Evolutionary conservation across 2,888 invertebrate species (phyloP).

Genomic region (Lochmaea crataegi): DNA sequence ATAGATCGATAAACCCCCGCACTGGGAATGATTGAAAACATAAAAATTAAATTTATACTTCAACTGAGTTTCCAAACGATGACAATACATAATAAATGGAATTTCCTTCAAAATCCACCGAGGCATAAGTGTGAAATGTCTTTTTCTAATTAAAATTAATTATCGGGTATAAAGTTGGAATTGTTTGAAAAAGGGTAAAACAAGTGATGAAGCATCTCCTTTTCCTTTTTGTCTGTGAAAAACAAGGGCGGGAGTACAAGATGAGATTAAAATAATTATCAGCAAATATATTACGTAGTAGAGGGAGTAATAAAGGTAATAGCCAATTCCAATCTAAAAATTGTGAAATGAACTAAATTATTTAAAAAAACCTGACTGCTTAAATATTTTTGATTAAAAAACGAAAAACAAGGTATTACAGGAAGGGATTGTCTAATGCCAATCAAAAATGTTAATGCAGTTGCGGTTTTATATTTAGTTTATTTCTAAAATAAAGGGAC

Average conservation of each 20-base stretch:
- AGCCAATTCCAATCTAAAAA: no score
- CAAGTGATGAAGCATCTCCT: conserved; percentile 16
- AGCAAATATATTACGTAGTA: not conserved
- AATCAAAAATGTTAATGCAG: no score
- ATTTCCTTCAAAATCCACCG: conserved; percentile 32
- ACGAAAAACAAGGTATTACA: no score
- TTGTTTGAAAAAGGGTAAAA: conserved; percentile 25
- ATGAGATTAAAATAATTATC: not conserved
- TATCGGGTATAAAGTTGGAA: conserved; percentile 31
- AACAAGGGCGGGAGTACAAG: not conserved
- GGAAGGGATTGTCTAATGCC: no score
- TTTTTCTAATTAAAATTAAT: conserved; percentile 40
- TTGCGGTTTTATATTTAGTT: no score
- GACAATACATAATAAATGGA: conserved; percentile 36
- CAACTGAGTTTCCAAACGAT: conserved; percentile 17
- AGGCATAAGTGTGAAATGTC: conserved; percentile 35
- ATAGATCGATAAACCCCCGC: not conserved
- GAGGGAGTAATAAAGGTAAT: no score
- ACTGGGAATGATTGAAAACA: no score
- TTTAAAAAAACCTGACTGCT: no score
- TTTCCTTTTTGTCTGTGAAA: not conserved
- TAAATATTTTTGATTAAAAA: no score
- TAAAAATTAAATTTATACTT: conserved; percentile 1
- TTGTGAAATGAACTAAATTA: no score
- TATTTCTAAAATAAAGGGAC: no score